Evolutionary conservation across 2,888 invertebrate genomes (phyloP), one percentile per base, ranked within the genome.

Genomic region (Galeruca laticollis): DNA sequence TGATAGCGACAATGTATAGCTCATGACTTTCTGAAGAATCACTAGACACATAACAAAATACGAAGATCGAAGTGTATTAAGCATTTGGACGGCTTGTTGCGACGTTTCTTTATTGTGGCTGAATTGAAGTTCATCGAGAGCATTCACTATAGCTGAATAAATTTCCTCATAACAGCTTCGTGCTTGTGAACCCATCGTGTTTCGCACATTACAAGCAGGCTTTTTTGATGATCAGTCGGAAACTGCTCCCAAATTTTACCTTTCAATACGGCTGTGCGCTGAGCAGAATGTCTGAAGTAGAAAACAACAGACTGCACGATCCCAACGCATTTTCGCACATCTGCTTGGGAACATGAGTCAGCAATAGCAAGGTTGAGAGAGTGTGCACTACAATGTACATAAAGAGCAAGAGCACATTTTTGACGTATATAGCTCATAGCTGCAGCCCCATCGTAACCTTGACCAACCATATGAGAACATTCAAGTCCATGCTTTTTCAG

Each of bases 391-490:
- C 21, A 60, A 13, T 60, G 60, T 60, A 60, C 60, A 60, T 47
- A 60, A 60, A 60, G 60, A 60, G 60, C 60, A 60, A 60, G 47
- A 59, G 15, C 0, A 49, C 61, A 61, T 13, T 61, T 26, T 61
- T 61, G 61, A 37, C 52, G 65, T 10, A 65, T 26, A 65, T 40
- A 64, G 37, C 64, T 64, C 59, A 57, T 40, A 37, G 64, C 54
- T 64, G 54, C 56, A 57, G 65, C 65, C 8, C 65, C 65, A 26
- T 67, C 51, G 26, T 68, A 68, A 60, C 40, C 31, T 68, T 61
- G 62, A 62, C 62, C 31, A 15, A 47, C 47, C 8, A 47, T n/a
- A 18, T 47, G 47, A n/a, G 47, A 47, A 47, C 47, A 18, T 47
- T 52, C 52, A 62, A 51, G 62, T 62, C 62, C 51, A 62, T 52